Base-by-base conservation (phyloP, 2,888 invertebrate species). In the Mesorhabditis spiculigera region DNA sequence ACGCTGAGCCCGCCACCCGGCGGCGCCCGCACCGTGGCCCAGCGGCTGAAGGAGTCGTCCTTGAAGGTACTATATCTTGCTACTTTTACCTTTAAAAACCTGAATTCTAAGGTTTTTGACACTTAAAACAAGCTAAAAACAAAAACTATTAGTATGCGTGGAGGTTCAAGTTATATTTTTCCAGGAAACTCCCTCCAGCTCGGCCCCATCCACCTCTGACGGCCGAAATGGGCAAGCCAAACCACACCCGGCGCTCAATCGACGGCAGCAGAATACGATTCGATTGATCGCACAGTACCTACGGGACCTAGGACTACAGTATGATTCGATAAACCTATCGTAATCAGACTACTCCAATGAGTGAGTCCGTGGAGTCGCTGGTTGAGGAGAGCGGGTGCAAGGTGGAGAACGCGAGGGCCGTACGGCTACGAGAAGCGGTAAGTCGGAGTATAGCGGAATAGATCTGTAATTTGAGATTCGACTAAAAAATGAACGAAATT, bases 301-400 rank as follows among this genome's bases (percentile, higher is more conserved):
- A 41, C 75, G 76, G 66, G 75, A 76, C 62, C 70, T 82, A 62
- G 83, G 83, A 42, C 70, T 83, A 65, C 70, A 73, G 83, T 83
- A 63, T 76, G 77, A 70, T 44, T 45, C 10, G 28, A 28, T 1
- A 28, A 28, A 28, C 28, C 28, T 28, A 28, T 3, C 64, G 41
- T 62, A 5, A 16, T 44, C 43, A 68, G 3, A 43, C n/a, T 67
- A 63, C 69, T n/a, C n/a, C n/a, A 79, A 50, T 64, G n/a, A 83
- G 83, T 66, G 78, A 77, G 16, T 79, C 81, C 42, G 83, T 79
- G 10, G 81, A 82, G 63, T 70, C 78, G 4, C 71, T 83, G 6
- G 80, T 82, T n/a, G 81, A 82, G 67, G 83, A 83, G 68, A 81
- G 78, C 43, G 82, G 83, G 5, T 79, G 79, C 66, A 79, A 76